These are phyloP conservation scores for Daboia siamensis DNA, from an alignment of 2,113 vertebrate species.

Conservation along the genomic window DNA sequence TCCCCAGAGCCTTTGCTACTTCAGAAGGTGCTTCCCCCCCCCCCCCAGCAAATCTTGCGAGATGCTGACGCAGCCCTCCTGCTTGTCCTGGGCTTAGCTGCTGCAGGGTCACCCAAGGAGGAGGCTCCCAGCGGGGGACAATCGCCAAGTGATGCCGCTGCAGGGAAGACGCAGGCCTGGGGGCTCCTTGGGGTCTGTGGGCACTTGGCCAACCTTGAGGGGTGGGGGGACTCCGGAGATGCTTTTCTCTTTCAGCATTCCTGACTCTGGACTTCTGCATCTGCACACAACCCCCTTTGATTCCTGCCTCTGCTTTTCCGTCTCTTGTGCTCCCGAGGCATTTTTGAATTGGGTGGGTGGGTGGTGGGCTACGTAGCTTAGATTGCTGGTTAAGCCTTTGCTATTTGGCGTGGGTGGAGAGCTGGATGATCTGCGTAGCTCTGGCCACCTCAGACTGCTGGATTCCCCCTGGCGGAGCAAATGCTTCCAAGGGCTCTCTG, in stretches of 20 bases:
- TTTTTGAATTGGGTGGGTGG: too few relatives aligned
- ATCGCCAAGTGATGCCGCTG: not conserved
- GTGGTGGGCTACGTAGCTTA: not conserved
- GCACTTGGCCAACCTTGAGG: not conserved
- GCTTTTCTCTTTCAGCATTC: not conserved
- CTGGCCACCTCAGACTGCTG: not conserved
- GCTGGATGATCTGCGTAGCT: not conserved
- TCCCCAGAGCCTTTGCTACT: not conserved
- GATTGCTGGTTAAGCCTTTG: not conserved
- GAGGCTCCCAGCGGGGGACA: not conserved
- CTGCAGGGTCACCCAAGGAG: not conserved
- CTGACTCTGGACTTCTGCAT: not conserved
- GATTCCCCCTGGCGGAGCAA: not conserved
- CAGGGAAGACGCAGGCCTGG: not conserved
- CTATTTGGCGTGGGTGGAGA: not conserved
- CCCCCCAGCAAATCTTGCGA: not conserved
- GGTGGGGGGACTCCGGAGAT: not conserved
- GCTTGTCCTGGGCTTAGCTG: not conserved
- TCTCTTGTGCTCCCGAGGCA: not conserved
- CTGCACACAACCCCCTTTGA: not conserved
- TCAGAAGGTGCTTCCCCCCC: not conserved
- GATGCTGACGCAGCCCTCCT: not conserved
- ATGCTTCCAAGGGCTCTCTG: not conserved
- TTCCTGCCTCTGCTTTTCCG: not conserved
- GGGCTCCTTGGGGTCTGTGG: not conserved